Percentiles rank a stretch among this genome's conserved stretches.
phyloP scores from a whole-genome alignment of 1,140 invertebrate genomes.

The Apis florea region DNA sequence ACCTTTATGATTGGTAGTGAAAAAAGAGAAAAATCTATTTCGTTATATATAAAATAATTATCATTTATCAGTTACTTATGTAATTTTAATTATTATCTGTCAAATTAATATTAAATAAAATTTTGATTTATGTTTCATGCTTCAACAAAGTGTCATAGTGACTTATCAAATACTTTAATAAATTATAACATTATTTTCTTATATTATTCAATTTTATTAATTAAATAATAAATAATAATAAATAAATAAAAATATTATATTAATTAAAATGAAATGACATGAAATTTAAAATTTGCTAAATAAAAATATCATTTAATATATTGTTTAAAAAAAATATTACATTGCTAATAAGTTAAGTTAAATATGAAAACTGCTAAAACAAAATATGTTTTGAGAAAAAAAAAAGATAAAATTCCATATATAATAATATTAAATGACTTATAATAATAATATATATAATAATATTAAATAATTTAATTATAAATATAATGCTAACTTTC shows the following conservation, averaged over 20 bases:
- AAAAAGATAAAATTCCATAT: neutral
- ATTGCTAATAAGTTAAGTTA: neutral
- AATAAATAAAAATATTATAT: neutral
- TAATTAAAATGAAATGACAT: neutral
- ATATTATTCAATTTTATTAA: no score
- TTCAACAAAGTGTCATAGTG: no score
- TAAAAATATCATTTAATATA: neutral
- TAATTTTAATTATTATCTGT: conserved; percentile 15
- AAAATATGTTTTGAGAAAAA: neutral
- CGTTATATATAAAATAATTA: neutral
- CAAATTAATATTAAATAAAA: neutral
- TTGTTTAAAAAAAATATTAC: neutral
- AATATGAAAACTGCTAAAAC: neutral
- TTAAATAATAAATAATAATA: no score
- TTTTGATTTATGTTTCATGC: neutral
- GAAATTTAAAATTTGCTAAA: neutral
- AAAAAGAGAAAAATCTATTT: neutral
- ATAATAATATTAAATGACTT: neutral
- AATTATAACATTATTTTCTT: neutral
- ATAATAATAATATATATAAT: no score
- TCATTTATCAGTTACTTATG: neutral
- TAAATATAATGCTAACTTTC: neutral
- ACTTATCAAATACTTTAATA: neutral
- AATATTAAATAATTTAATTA: neutral
- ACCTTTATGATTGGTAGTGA: neutral